Conservation (phyloP, 2,797 vertebrate genomes). For the Carcharodon carcharias region DNA sequence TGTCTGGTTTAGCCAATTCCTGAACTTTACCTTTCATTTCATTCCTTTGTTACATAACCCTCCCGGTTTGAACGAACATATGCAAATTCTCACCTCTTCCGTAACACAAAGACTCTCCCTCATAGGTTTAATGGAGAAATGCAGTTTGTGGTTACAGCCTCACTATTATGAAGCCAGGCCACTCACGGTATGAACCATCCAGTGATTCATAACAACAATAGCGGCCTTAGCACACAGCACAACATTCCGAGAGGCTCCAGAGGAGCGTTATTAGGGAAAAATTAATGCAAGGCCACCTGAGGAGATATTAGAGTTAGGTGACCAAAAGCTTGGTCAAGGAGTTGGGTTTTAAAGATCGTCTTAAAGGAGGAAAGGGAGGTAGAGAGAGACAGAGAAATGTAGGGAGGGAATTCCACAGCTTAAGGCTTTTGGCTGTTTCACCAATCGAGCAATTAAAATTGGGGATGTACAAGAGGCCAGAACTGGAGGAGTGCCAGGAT, state of each 20-base stretch:
- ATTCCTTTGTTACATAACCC: no score
- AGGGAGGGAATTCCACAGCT: not conserved
- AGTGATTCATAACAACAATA: no score
- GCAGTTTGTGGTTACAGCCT: not conserved
- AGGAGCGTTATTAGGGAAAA: not conserved
- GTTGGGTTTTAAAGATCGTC: no score
- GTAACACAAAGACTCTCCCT: no score
- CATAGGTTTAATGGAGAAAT: not conserved
- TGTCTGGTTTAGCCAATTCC: not conserved
- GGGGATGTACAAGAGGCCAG: not conserved
- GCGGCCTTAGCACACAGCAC: not conserved
- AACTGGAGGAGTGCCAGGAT: not conserved
- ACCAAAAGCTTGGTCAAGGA: not conserved
- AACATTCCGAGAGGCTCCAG: not conserved
- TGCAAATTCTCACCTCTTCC: no score
- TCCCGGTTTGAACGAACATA: no score
- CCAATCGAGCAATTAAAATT: not conserved
- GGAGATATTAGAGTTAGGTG: not conserved
- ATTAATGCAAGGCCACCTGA: no score
- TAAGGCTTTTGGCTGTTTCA: no score
- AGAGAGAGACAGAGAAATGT: not conserved
- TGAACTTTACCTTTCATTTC: not conserved
- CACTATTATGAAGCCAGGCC: not conserved
- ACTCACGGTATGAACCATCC: no score
- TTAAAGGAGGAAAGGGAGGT: not conserved